Evolutionary conservation across 1,140 invertebrate species (phyloP), one percentile per base, ranked within the genome.

Genomic region (Neotoxoptera formosana): DNA sequence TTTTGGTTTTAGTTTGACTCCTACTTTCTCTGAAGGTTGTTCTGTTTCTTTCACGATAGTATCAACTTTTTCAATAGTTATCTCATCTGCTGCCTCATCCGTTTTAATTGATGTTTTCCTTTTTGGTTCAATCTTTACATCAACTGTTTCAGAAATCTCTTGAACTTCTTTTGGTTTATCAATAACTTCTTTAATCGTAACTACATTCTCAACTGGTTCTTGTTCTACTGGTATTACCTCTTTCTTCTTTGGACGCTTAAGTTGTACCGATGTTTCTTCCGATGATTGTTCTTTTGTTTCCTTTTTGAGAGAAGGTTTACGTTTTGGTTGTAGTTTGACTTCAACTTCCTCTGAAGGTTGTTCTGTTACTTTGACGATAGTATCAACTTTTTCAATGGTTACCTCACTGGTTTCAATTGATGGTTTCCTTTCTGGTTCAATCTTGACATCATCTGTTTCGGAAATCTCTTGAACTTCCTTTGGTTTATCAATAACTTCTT

Each of bases 391-490:
- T 67, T 93, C 41, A 8, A 88, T 88, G 4, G 56, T 88, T 34
- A 56, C 41, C 76, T 67, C 60, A 30, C 20, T 48, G 30, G 83
- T 81, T 34, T 90, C 51, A n/a, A 90, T 91, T n/a, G 90, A 93
- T 81, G 93, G 94, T 93, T 94, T 93, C 91, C 91, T 83, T 94
- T 56, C 94, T 94, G 81, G 92, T 76, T 81, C n/a, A 36, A 3
- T 30, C 21, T 94, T 47, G 0, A 89, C 34, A 14, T 93, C 30
- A 36, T 23, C 34, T 0, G 56, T 36, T 83, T 94, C 91, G 34
- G n/a, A n/a, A 0, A 93, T 94, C 94, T 36, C 93, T 90, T 94
- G 94, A 20, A 94, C 94, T 90, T 95, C 94, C 36, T 51, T n/a
- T n/a, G n/a, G n/a, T n/a, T n/a, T n/a, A n/a, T n/a, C n/a, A n/a